Conservation (phyloP, 2,888 invertebrate genomes). For the Pyrocoelia pectoralis region DNA sequence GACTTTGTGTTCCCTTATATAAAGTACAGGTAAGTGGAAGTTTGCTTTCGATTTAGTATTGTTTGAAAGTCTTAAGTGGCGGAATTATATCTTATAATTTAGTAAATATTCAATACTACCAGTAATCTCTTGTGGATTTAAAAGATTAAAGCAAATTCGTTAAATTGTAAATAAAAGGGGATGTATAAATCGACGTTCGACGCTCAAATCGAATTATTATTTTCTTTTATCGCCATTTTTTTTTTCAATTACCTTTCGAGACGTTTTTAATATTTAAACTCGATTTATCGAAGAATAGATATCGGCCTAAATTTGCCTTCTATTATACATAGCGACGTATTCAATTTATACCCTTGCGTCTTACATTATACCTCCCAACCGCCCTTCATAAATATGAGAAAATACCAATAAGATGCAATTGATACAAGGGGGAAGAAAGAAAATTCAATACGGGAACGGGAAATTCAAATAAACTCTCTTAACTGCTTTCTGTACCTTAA, state of each 20-base stretch:
- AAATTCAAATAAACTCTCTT: constrained; percentile 12
- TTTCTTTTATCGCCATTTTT: not conserved
- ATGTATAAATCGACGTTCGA: not conserved
- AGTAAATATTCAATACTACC: constrained; percentile 39
- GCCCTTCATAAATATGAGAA: constrained; percentile 41
- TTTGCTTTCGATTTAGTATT: constrained; percentile 39
- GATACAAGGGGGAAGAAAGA: constrained; percentile 19
- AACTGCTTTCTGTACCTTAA: too few species aligned
- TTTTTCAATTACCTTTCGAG: constrained; percentile 14
- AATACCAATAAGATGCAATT: constrained; percentile 40
- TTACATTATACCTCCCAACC: constrained; percentile 34
- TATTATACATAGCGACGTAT: constrained; percentile 40
- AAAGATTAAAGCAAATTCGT: constrained; percentile 23
- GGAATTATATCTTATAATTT: constrained; percentile 39
- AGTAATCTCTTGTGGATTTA: constrained; percentile 31
- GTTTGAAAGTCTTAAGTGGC: constrained; percentile 39
- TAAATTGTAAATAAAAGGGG: constrained; percentile 5
- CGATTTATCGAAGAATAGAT: constrained; percentile 44
- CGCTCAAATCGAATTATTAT: not conserved
- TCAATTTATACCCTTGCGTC: constrained; percentile 40
- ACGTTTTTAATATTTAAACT: constrained; percentile 44
- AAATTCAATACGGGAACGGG: constrained; percentile 15
- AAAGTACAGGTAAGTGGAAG: constrained; percentile 34
- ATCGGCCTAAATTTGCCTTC: constrained; percentile 37
- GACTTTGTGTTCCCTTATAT: constrained; percentile 27